These are phyloP conservation scores for Stictonetta naevosa DNA, from an alignment of 2,113 vertebrate genomes.

Conservation along the genomic window DNA sequence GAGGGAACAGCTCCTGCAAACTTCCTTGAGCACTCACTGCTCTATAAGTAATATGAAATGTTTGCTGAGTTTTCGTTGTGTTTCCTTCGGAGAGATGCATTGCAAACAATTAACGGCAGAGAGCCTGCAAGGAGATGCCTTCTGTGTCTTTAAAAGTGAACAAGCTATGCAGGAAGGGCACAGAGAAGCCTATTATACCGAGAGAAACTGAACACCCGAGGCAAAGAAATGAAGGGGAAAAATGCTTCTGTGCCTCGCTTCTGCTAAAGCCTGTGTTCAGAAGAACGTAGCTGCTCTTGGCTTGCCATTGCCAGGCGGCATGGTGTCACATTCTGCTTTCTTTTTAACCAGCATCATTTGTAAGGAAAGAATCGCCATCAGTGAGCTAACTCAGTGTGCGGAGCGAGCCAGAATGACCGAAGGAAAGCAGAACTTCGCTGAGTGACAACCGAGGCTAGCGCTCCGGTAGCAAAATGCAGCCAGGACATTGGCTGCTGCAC, in stretches of 20 bases:
- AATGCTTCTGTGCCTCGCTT: background rate
- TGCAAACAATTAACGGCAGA: constrained; percentile 19
- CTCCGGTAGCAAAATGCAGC: background rate
- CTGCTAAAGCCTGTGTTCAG: background rate
- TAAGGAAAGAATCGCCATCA: background rate
- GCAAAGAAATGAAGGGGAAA: background rate
- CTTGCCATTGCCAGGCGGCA: background rate
- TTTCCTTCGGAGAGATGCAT: constrained; percentile 31
- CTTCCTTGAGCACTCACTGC: constrained; percentile 13
- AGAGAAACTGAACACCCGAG: background rate
- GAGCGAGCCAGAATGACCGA: background rate
- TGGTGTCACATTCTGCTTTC: background rate
- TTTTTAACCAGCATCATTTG: background rate
- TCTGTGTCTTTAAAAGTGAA: background rate
- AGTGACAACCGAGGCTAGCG: background rate
- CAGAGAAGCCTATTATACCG: background rate
- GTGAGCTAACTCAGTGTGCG: background rate
- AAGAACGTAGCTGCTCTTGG: background rate
- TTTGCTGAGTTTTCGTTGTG: constrained; percentile 5
- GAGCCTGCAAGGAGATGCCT: background rate
- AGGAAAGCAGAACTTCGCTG: background rate
- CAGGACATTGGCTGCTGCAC: background rate
- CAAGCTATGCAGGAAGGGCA: background rate
- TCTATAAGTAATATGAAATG: constrained; percentile 34
- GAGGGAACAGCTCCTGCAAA: background rate